Evolutionary conservation across 2,113 vertebrate species (phyloP), one percentile per base, ranked within the genome.

Genomic region (Psettodes erumei): DNA sequence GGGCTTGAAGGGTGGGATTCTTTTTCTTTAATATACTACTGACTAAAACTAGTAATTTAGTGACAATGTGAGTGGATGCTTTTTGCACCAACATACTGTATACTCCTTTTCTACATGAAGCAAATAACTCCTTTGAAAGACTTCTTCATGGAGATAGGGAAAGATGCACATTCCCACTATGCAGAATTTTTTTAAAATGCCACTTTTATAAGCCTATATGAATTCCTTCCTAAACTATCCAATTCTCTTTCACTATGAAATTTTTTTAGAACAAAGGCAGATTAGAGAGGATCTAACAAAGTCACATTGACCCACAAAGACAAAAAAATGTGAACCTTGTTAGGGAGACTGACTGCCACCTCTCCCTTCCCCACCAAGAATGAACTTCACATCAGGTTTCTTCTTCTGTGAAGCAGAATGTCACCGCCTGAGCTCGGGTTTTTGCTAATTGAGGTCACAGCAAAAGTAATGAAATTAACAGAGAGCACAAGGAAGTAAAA

Each of bases 401-500:
- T 64, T 77, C 63, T 62, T 77, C 81, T 82, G 71, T 59, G 6
- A 40, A 85, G 64, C 83, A 81, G 75, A 80, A 85, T 84, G 90
- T 90, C 60, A 81, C 77, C 50, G 81, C 84, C 83, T 84, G 85
- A 84, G 85, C 82, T 81, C 30, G 40, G 79, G 79, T 90, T 83
- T 89, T 86, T 85, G 71, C 92, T 93, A 93, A 94, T 93, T 92
- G 90, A 92, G 93, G 93, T 93, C 91, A 90, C 79, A 92, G 88
- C 13, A 60, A 93, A 92, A 89, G 88, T 85, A 92, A 91, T 90
- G 85, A 92, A 94, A 94, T 93, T 92, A 93, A 88, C 81, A 81
- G 77, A 85, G 85, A 85, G 82, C 73, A 77, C 77, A 89, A 81
- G 86, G 91, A 90, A 82, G 77, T 87, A 81, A 86, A 90, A 75